phyloP scores from a whole-genome alignment of 2,888 invertebrate species.

The Leucophenga montana region DNA sequence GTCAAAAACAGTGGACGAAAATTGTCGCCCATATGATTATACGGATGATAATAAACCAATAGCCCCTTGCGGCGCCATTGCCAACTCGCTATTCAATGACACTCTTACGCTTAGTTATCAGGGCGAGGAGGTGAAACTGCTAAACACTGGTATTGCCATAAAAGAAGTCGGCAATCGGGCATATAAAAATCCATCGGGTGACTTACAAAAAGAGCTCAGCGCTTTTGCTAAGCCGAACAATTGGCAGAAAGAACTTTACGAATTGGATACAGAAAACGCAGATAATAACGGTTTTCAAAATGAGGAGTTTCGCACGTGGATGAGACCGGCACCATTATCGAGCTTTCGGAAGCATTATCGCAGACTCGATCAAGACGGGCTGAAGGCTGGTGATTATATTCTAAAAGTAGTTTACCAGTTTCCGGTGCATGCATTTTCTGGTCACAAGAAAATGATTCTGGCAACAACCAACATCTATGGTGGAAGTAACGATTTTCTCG shows the following conservation, averaged over 20 bases:
- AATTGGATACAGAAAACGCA: constrained; percentile 8
- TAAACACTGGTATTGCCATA: constrained; percentile 12
- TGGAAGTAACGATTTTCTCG: neutral
- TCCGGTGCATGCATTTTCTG: constrained; percentile 8
- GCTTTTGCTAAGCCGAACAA: neutral
- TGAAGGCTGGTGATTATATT: constrained; percentile 9
- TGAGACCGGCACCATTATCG: neutral
- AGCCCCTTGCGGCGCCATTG: constrained; percentile 12
- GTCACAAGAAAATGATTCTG: constrained; percentile 18
- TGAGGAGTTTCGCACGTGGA: constrained; percentile 15
- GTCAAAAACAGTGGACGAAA: neutral
- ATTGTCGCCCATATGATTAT: constrained; percentile 14
- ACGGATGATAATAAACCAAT: neutral
- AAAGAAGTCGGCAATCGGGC: neutral
- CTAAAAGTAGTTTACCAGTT: constrained; percentile 3
- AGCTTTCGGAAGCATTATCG: constrained; percentile 15
- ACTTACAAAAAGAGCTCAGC: neutral
- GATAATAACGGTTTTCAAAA: constrained; percentile 25
- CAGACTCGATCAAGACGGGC: neutral
- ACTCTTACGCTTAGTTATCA: neutral
- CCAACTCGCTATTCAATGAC: constrained; percentile 14
- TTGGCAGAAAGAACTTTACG: constrained; percentile 7
- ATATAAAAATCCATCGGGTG: neutral
- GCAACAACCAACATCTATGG: neutral
- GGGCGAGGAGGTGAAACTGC: neutral